Percentiles rank a stretch among this genome's conserved stretches.
These are phyloP conservation scores for Zoanthus sansibaricus DNA, from an alignment of 92 coral and sea anemone genomes.

Conservation along the genomic window DNA sequence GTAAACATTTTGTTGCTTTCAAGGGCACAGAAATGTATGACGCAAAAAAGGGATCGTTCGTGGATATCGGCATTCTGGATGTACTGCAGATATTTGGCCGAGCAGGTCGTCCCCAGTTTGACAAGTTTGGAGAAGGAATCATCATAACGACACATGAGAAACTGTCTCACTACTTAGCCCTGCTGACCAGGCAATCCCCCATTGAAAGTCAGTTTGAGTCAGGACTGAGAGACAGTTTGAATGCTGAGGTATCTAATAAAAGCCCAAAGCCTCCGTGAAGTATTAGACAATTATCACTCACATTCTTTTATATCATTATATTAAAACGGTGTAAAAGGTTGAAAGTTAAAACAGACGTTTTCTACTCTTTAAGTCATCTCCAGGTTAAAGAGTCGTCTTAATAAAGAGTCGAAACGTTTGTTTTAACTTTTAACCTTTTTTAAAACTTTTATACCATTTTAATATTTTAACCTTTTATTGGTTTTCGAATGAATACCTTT, in stretches of 20 bases:
- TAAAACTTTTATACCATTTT: too few relatives aligned
- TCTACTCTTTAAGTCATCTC: too few relatives aligned
- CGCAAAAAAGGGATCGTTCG: constrained; percentile 97
- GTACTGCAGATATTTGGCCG: constrained; percentile 99
- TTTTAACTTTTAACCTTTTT: too few relatives aligned
- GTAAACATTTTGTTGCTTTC: neutral
- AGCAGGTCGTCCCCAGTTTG: constrained; percentile 99
- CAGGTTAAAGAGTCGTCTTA: too few relatives aligned
- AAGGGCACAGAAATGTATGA: constrained; percentile 96
- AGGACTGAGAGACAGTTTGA: constrained; percentile 91
- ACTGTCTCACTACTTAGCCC: constrained; percentile 84
- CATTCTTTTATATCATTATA: too few relatives aligned
- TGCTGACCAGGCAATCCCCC: constrained; percentile 97
- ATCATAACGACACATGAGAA: constrained; percentile 93
- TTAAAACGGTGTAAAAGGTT: too few relatives aligned
- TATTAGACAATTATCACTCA: too few relatives aligned
- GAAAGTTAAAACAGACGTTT: too few relatives aligned
- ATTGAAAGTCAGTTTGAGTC: constrained; percentile 92
- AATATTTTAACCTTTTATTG: too few relatives aligned
- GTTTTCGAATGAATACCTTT: too few relatives aligned
- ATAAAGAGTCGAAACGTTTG: too few relatives aligned
- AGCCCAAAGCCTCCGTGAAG: neutral
- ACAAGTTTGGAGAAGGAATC: constrained; percentile 93
- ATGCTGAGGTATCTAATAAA: constrained; percentile 82
- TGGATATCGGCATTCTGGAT: constrained; percentile 94